Evolutionary conservation across 2,888 invertebrate genomes (phyloP).

Genomic region (Volucella inanis): DNA sequence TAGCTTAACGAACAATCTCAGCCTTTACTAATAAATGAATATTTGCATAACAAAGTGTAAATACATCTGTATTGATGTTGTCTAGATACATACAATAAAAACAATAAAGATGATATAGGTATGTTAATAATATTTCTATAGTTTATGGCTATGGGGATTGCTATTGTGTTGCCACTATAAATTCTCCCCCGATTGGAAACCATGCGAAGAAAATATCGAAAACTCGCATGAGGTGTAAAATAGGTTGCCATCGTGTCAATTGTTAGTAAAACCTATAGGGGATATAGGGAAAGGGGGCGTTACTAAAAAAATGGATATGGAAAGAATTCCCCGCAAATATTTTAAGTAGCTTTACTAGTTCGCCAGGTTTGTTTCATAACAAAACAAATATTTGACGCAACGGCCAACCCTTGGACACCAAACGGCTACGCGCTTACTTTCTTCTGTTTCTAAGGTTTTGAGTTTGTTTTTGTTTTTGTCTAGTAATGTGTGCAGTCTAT

Average conservation of each 20-base stretch:
- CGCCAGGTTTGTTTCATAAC: constrained; percentile 33
- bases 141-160: constrained; percentile 30
- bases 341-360: constrained; percentile 49
- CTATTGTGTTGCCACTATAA: constrained; percentile 15
- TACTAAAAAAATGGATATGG: constrained; percentile 2
- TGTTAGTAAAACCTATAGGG: constrained; percentile 33
- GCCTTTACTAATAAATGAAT: constrained; percentile 48
- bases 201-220: constrained; percentile 61
- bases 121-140: constrained; percentile 48
- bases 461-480: too few species aligned
- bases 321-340: constrained; percentile 51
- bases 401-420: neutral
- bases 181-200: constrained; percentile 29
- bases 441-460: neutral
- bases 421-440: constrained; percentile 23
- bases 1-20: constrained; percentile 49
- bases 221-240: constrained; percentile 63
- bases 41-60: constrained; percentile 51
- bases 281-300: neutral
- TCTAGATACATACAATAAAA: neutral
- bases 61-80: neutral
- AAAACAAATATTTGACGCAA: constrained; percentile 38
- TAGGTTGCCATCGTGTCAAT: constrained; percentile 59
- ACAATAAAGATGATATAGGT: constrained; percentile 26
- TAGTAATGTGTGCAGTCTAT: too few species aligned